Base-by-base conservation (phyloP, 2,888 invertebrate genomes). In the Eumacrocentrus americanus region DNA sequence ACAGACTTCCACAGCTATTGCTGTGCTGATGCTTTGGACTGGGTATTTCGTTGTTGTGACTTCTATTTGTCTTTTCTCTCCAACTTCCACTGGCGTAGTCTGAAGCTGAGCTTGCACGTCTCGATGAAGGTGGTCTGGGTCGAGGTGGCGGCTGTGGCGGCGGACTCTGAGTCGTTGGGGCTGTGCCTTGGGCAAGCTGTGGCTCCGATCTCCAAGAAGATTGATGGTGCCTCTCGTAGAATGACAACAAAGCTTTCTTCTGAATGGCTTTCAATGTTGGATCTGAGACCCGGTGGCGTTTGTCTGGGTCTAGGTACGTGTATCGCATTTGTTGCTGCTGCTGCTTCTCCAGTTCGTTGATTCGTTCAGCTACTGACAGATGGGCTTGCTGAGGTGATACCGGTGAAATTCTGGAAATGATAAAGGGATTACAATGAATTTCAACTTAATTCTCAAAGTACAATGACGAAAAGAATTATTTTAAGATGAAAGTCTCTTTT, bases 221-320 rank as follows among this genome's bases (percentile, higher is more conserved):
- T 51, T 77, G 76, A 37, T 76, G 77, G 70, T 91, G 91, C 47
- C 91, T 83, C 74, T 92, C 91, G 77, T 92, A 91, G 73, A 91
- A 93, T 1, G 90, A 90, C 61, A 91, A 83, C 5, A 93, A 83
- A 0, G 92, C 92, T 76, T 91, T 91, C 81, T 92, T 92, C 74
- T 92, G 92, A 62, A 91, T 89, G 11, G 90, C 90, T 79, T 92
- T 92, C 25, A 92, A 79, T 0, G 91, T 89, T 6, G 90, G 84
- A 76, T 88, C 88, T 23, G 90, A 87, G 29, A 90, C 86, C 64
- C 88, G 84, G 75, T 89, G 89, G 61, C 87, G 87, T 77, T 90
- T 91, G 51, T 88, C 89, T 1, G 90, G 89, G 72, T 91, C 91
- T 66, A 90, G 80, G 73, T 88, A 91, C 2, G 88, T 86, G 73